Evolutionary conservation across 2,797 vertebrate species (phyloP), one percentile per base, ranked within the genome.

Genomic region (Parambassis ranga): DNA sequence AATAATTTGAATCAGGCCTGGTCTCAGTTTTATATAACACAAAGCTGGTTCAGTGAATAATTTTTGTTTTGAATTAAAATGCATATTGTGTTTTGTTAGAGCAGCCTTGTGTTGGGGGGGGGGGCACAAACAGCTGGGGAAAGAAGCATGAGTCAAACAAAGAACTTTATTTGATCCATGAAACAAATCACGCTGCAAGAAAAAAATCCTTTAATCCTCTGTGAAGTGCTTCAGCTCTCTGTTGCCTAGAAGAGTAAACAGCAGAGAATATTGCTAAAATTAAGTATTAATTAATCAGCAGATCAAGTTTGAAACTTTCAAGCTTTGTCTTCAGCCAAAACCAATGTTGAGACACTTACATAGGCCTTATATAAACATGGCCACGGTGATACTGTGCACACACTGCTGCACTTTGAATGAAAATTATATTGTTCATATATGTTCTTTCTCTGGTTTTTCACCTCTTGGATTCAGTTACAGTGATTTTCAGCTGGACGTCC

Each of bases 41-140:
- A 11, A 19, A 32, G 30, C 56, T 48, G 30, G 20, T 71, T 24
- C 9, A 32, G 28, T 11, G 22, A 47, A 27, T 30, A 41, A 46
- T 53, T 7, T 4, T 7, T 4, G 10, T 63, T 53, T 36, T 15
- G 37, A 16, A 22, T 46, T 43, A 22, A 65, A 75, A 52, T 47
- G 14, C 10, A 46, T 8, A 2, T 30, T 23, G 11, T 30, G n/a
- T n/a, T n/a, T n/a, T n/a, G n/a, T n/a, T n/a, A n/a, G n/a, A n/a
- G n/a, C n/a, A n/a, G n/a, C n/a, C n/a, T n/a, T n/a, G 28, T 8
- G 28, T 14, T 75, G 46, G 74, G 62, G 48, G 24, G 11, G 57
- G 68, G 41, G 58, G 43, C 47, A 75, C 57, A 62, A 65, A 69
- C 61, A 76, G 64, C 75, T 71, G 72, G 38, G 70, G 58, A 65